Base-by-base conservation (phyloP, 2,113 vertebrate genomes). In the Siniperca knerii region DNA sequence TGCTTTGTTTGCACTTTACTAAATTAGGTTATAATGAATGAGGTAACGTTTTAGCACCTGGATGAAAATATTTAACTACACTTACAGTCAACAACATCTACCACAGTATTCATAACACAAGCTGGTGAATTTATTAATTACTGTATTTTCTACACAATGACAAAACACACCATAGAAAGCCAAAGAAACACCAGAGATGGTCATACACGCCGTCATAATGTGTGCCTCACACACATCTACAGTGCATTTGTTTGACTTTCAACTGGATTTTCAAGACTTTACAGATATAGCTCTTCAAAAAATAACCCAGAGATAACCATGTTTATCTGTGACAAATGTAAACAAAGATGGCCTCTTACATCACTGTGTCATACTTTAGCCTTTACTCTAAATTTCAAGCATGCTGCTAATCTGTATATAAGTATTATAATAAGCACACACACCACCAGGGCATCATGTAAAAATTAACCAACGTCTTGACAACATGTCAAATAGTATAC, bases 321-420 rank as follows among this genome's bases (percentile, higher is more conserved):
- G 15, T 23, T 60, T 21, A 29, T 48, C 21, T 58, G 33, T 81
- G 33, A 68, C 18, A 65, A 35, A 68, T 61, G 58, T 74, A 78
- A 87, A 88, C 85, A 90, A 55, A 85, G 9, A 57, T 16, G 12
- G 2, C 72, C 42, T 55, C 61, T 71, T 83, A 18, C 76, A 2
- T 79, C 81, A 91, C 20, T 1, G 16, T 37, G 58, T 54, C 55
- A 67, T 6, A 18, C 23, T 33, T 44, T 72, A 3, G 18, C 69
- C 64, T 89, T 84, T 58, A 64, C 33, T 61, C 85, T 48, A 46
- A 8, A 80, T 72, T 50, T 50, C 7, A 60, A n/a, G 18, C 6
- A 57, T 20, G 35, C 13, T 21, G 57, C 16, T 69, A 16, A 42
- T 64, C 48, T 77, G 35, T 37, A 37, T 37, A 4, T 37, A 37